Conservation (phyloP, 2,797 vertebrate species). For the Tapera naevia region DNA sequence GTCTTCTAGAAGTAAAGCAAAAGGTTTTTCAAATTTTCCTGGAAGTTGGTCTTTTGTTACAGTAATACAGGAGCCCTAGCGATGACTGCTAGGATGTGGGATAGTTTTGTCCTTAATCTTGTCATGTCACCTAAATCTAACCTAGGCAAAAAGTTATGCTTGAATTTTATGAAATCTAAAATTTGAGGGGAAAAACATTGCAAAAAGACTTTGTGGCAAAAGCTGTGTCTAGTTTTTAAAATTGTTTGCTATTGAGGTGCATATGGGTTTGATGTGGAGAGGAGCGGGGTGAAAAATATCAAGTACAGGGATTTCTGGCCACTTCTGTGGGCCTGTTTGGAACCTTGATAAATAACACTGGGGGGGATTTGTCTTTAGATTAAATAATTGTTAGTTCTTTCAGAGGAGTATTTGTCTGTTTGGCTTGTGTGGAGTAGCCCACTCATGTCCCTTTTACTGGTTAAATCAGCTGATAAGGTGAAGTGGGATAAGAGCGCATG, state of each 20-base stretch:
- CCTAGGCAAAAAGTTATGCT: not conserved
- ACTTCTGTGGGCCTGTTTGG: not conserved
- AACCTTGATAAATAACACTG: not conserved
- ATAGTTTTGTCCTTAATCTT: not conserved
- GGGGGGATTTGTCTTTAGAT: not conserved
- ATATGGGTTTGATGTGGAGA: not conserved
- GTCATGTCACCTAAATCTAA: not conserved
- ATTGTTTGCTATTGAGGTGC: not conserved
- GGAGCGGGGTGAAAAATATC: not conserved
- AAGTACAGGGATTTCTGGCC: not conserved
- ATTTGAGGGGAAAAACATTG: not conserved
- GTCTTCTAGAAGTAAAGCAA: not conserved
- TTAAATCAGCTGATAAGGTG: not conserved
- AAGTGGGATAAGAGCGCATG: not conserved
- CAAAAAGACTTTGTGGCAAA: not conserved
- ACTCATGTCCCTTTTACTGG: not conserved
- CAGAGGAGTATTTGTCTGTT: not conserved
- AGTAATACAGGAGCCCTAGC: not conserved
- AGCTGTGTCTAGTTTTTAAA: not conserved
- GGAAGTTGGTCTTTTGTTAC: not conserved
- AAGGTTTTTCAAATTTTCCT: not conserved
- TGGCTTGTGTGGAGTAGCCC: not conserved
- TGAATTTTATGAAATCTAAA: not conserved
- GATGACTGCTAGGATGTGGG: not conserved
- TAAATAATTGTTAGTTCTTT: not conserved